phyloP scores from a whole-genome alignment of 1,140 invertebrate genomes.

The Pseudoatta argentina region DNA sequence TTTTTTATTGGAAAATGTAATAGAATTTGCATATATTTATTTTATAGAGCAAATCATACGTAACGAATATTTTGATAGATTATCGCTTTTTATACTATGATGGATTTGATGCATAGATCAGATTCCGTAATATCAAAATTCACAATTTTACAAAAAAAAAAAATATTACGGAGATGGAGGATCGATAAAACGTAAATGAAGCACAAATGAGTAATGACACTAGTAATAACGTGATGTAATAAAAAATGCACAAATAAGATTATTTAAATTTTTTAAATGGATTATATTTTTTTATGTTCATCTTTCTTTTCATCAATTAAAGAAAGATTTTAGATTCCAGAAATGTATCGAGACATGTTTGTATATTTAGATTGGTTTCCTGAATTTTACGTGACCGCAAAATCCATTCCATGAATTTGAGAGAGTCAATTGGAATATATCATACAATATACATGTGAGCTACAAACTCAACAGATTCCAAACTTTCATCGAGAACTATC shows the following conservation, averaged over 20 bases:
- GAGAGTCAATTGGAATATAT: not conserved
- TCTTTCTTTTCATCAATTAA: not conserved
- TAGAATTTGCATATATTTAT: not conserved
- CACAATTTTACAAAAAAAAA: not conserved
- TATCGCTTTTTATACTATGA: not conserved
- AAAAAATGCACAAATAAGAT: not conserved
- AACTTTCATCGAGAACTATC: slow-evolving; percentile 10
- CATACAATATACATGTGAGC: not conserved
- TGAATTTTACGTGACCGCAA: not conserved
- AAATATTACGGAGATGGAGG: not conserved
- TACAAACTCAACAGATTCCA: not conserved
- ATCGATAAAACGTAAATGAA: slow-evolving; percentile 15
- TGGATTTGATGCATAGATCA: slow-evolving; percentile 6
- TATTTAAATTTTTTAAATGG: not conserved
- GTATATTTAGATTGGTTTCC: not conserved
- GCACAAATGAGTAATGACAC: not conserved
- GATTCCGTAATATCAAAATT: slow-evolving; percentile 6
- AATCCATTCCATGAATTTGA: slow-evolving; percentile 6
- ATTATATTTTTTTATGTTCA: not conserved
- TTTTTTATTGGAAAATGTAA: not conserved
- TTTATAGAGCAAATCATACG: not conserved
- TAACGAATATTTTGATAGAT: slow-evolving; percentile 13
- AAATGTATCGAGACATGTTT: not conserved
- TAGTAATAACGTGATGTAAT: too few relatives aligned
- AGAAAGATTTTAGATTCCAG: not conserved